A percentile compares a stretch with the other conserved stretches of the same genome.
These are phyloP conservation scores for Capitella teleta DNA, from an alignment of 1,140 invertebrate genomes.

Conservation along the genomic window DNA sequence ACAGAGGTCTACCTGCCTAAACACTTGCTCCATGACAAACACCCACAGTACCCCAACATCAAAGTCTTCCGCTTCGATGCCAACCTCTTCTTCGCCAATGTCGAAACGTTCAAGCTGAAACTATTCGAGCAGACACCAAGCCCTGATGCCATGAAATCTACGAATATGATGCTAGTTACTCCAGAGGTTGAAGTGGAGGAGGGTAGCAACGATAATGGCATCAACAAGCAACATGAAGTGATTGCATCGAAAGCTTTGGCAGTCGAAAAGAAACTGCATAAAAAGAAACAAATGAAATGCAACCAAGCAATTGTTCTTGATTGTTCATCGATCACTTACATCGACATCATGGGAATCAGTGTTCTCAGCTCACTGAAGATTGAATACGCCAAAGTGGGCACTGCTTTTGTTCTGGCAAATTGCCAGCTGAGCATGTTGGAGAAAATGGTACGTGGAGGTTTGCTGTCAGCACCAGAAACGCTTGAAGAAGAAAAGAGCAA, in stretches of 20 bases:
- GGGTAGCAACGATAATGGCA: neutral
- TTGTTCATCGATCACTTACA: slow-evolving; percentile 8
- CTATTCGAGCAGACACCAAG: neutral
- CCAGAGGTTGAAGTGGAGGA: neutral
- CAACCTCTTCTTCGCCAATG: slow-evolving; percentile 44
- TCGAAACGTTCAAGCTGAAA: slow-evolving; percentile 37
- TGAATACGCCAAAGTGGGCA: neutral
- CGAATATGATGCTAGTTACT: neutral
- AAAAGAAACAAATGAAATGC: no score
- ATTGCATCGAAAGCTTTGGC: no score
- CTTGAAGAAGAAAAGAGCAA: neutral
- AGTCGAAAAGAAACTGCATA: no score
- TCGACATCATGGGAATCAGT: slow-evolving; percentile 7
- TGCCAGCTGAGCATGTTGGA: neutral
- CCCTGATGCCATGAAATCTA: neutral
- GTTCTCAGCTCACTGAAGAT: neutral
- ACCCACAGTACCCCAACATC: slow-evolving; percentile 19
- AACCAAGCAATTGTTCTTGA: slow-evolving; percentile 6
- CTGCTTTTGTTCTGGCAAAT: neutral
- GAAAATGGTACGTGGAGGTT: neutral
- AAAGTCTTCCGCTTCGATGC: slow-evolving; percentile 44
- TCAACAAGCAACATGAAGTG: no score
- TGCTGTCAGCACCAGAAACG: no score
- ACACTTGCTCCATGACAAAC: neutral
- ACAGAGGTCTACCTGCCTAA: neutral